Percentiles rank a stretch among this genome's conserved stretches.
Evolutionary conservation across 2,113 vertebrate species (phyloP).

Genomic region (Otus sunia): DNA sequence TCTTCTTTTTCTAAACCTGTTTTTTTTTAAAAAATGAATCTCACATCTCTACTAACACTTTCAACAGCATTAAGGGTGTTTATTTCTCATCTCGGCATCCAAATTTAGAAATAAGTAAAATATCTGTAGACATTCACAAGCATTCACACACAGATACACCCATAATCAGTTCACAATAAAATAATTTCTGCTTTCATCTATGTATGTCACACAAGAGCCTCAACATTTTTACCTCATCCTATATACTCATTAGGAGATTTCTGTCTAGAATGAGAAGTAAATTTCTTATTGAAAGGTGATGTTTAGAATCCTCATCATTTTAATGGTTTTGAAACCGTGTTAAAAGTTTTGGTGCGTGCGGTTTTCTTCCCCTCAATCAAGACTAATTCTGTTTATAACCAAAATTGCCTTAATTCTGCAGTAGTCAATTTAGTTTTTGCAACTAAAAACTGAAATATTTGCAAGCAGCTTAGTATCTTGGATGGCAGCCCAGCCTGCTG

Average conservation of each 20-base stretch:
- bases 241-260: background rate
- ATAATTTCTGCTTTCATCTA: background rate
- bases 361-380: accelerated
- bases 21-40: background rate
- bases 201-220: background rate
- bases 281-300: background rate
- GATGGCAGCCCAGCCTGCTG: conserved; percentile 1
- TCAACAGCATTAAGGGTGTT: background rate
- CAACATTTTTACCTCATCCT: background rate
- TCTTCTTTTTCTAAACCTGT: background rate
- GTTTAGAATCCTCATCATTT: background rate
- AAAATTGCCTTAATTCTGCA: background rate
- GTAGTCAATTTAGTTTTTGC: background rate
- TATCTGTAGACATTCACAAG: background rate
- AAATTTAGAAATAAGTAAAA: conserved; percentile 17
- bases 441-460: background rate
- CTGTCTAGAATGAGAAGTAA: background rate
- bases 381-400: background rate
- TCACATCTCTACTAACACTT: background rate
- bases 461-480: background rate
- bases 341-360: background rate
- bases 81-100: conserved; percentile 17
- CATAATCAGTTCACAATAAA: background rate
- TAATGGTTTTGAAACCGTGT: background rate
- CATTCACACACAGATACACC: background rate